Conservation (phyloP, 2,797 vertebrate genomes). For the Rhinoraja longicauda region DNA sequence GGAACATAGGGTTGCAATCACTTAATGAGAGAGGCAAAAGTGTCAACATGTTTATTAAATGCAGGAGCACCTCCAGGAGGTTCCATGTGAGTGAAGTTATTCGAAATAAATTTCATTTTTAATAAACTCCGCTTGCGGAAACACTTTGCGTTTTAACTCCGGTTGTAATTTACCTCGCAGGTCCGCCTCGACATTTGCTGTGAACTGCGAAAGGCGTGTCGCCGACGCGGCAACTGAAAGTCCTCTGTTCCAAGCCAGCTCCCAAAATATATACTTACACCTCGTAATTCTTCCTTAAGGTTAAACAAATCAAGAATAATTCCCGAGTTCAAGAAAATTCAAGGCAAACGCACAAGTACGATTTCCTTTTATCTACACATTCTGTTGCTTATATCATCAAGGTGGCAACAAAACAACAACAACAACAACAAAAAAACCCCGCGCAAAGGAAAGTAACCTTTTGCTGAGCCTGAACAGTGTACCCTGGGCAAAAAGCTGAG, state of each 20-base stretch:
- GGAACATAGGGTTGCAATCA: constrained; percentile 72
- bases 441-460: background rate
- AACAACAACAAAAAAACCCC: background rate
- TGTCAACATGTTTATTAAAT: constrained; percentile 99
- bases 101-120: constrained; percentile 59
- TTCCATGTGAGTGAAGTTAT: constrained; percentile 53
- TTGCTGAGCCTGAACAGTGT: background rate
- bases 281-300: constrained; percentile 62
- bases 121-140: constrained; percentile 51
- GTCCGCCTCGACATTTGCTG: background rate
- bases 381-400: background rate
- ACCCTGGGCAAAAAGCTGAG: background rate
- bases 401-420: background rate
- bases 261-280: constrained; percentile 55
- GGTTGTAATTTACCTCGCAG: background rate
- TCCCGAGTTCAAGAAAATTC: background rate
- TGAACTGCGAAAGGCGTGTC: background rate
- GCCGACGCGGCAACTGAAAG: background rate
- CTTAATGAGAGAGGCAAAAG: constrained; percentile 92
- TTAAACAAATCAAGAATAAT: constrained; percentile 56
- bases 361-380: constrained; percentile 19
- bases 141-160: background rate
- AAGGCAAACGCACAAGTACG: constrained; percentile 11
- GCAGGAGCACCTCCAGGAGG: constrained; percentile 79
- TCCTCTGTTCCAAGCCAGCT: background rate